A percentile compares a stretch with the other conserved stretches of the same genome.
These are phyloP conservation scores for Vespertilio murinus DNA, from an alignment of 2,797 vertebrate genomes.

Conservation along the genomic window DNA sequence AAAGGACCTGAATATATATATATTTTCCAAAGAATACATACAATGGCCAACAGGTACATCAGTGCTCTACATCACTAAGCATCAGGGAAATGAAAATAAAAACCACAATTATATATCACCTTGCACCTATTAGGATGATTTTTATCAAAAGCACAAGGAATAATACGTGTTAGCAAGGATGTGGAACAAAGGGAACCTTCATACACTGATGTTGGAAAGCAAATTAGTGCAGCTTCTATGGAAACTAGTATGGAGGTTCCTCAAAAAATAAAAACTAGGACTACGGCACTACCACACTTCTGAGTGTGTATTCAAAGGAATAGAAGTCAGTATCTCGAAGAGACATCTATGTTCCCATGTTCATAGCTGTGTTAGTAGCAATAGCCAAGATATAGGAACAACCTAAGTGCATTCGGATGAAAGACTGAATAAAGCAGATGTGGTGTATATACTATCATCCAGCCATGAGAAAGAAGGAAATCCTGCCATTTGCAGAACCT, in stretches of 20 bases:
- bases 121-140: not conserved
- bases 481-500: not conserved
- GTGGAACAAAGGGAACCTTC: not conserved
- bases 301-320: not conserved
- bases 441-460: not conserved
- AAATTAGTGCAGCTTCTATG: not conserved
- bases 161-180: not conserved
- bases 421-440: not conserved
- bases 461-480: not conserved
- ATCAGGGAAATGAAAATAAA: not conserved
- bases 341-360: not conserved
- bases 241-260: not conserved
- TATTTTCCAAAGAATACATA: not conserved
- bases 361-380: not conserved
- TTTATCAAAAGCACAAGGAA: not conserved
- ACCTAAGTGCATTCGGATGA: not conserved
- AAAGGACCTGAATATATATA: not conserved
- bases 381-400: not conserved
- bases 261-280: not conserved
- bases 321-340: not conserved
- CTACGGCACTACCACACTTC: not conserved
- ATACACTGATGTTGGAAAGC: not conserved
- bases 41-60: not conserved
- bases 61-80: not conserved
- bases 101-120: not conserved